Evolutionary conservation across 2,113 vertebrate species (phyloP), one percentile per base, ranked within the genome.

Genomic region (Galemys pyrenaicus): DNA sequence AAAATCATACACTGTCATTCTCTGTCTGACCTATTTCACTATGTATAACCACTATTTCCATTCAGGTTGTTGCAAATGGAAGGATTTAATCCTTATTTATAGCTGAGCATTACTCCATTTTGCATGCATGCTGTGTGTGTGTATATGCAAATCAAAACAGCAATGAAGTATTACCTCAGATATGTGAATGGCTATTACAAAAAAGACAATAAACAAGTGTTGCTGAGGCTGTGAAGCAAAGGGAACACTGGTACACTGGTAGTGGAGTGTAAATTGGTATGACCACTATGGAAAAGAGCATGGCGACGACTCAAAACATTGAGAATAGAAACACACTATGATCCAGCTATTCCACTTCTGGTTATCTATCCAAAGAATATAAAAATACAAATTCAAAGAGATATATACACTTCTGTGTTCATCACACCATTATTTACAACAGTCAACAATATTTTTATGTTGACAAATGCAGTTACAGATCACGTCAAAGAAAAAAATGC

Each of bases 401-500:
- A 37, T 20, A 70, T 28, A 30, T 30, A 28, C 24, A 62, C 58
- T 24, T 28, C 26, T 7, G 3, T 62, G 28, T 62, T 62, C 26
- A 62, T 26, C 60, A 62, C 28, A 28, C 9, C 11, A 30, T 62
- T 30, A 62, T 30, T 62, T 30, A 62, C 24, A 62, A 62, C 5
- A 62, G 28, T 28, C 24, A 13, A 78, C 16, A 73, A 44, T 46
- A 74, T 73, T 83, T 39, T 46, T 26, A 11, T 64, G 82, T 56
- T 94, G n/a, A 82, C 5, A 80, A 81, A 77, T 90, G 19, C 37
- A 37, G 89, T 94, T 90, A 58, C 85, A 87, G 39, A 84, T 75
- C 35, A 80, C 39, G 70, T 92, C 51, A 75, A 30, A 94, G 44
- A 87, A 95, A 60, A n/a, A 92, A 87, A 94, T 77, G 15, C 20